Evolutionary conservation across 2,888 invertebrate species (phyloP), one percentile per base, ranked within the genome.

Genomic region (Aphidius colemani): DNA sequence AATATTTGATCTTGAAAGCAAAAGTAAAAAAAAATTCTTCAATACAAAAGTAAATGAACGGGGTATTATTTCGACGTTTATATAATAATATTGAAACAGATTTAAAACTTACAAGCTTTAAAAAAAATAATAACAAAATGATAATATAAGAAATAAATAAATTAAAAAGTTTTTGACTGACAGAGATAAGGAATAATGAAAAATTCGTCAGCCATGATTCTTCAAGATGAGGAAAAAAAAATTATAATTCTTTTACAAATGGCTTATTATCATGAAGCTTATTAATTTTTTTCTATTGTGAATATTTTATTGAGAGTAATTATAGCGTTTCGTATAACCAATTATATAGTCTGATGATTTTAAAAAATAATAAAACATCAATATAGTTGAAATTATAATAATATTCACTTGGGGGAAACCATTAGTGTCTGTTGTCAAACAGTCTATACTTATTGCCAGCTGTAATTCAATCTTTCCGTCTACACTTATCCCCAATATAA

Each of bases 391-490:
- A 13, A 50, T 30, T 30, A 50, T 50, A 50, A 50, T 18, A 50
- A 7, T 10, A 53, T 30, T n/a, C n/a, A 9, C 39, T 30, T 40
- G 30, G 45, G 13, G 51, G 40, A n/a, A 53, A 58, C 49, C 61
- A 61, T 59, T 59, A 59, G 59, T 43, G 48, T 30, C 30, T 30
- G 30, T 30, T 30, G 30, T 30, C 30, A 30, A 30, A 30, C 30
- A 30, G 30, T 30, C 3, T 30, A 30, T 30, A 30, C 30, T 30
- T 57, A 39, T n/a, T n/a, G 10, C 46, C 45, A 49, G 59, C 46
- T 56, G 64, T 64, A 64, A 64, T 59, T 56, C 55, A 55, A 60
- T 43, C 60, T 53, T 49, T 56, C 13, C 48, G 45, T 64, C 57
- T 50, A 61, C 30, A 30, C 49, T 39, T 30, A 56, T 41, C 56